Conservation (phyloP, 2,797 vertebrate genomes). For the Spheniscus humboldti region DNA sequence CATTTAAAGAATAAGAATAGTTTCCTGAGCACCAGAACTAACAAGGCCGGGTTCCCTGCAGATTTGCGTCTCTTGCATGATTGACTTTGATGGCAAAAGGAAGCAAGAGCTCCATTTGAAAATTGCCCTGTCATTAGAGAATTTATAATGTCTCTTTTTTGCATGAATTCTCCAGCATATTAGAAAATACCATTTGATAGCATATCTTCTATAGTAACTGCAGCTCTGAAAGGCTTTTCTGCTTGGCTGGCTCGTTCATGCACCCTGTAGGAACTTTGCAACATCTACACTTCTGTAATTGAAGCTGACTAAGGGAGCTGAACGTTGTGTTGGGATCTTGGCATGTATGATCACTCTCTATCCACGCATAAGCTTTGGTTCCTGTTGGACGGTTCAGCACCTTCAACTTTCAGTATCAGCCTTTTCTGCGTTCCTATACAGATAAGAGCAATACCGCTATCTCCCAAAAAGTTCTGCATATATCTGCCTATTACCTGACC, state of each 20-base stretch:
- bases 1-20: not conserved
- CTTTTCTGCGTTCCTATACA: not conserved
- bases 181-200: not conserved
- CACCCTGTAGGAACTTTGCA: not conserved
- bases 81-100: not conserved
- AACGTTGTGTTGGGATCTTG: not conserved
- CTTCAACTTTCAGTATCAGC: not conserved
- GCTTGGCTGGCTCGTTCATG: not conserved
- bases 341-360: no score
- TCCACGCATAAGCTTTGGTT: not conserved
- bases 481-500: not conserved
- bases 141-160: not conserved
- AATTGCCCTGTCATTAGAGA: not conserved
- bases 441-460: accelerated
- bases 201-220: not conserved
- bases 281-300: not conserved
- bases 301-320: not conserved
- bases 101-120: not conserved
- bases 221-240: not conserved
- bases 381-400: not conserved
- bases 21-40: not conserved
- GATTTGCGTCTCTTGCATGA: not conserved
- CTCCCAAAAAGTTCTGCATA: not conserved
- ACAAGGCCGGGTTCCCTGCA: no score
- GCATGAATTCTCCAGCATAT: not conserved